Base-by-base conservation (phyloP, 2,113 vertebrate genomes). In the Apistogramma diplotaenia region DNA sequence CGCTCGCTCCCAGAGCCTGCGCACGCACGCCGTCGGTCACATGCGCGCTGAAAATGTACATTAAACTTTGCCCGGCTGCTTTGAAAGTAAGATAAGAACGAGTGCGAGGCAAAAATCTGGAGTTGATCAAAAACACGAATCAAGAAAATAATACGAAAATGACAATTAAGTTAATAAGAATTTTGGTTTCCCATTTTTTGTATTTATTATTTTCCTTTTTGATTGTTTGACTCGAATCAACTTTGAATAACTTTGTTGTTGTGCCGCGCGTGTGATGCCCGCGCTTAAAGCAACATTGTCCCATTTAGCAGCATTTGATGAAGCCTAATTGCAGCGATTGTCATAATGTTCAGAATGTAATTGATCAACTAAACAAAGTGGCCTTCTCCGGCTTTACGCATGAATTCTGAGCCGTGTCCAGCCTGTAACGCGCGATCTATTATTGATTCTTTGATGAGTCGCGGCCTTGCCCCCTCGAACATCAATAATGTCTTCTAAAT, bases 401-500 rank as follows among this genome's bases (percentile, higher is more conserved):
- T 51, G 78, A 21, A 43, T 54, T 51, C 37, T 2, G 27, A 55
- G 31, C n/a, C 53, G 35, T 73, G 51, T 72, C n/a, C 67, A 37
- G 51, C 21, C 58, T 46, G 19, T 29, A 78, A 76, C 67, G 54
- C 76, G 18, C 75, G 37, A 82, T 87, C 83, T 72, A 62, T 85
- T 27, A 83, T 78, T 77, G 82, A 75, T 74, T 62, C 78, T 88
- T 86, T 91, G 82, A 87, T 78, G 83, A 35, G 74, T 3, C 76
- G 74, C 84, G 81, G 83, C 90, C 76, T 87, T 91, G 81, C 82
- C 89, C 90, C 82, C 89, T 76, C 65, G 67, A 87, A 91, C 92
- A 94, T 94, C 92, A 95, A 95, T 94, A 94, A 94, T 89, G 91
- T 92, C 93, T 62, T 84, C 87, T 95, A 94, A 95, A 95, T 93